Conservation (phyloP, 2,888 invertebrate genomes). For the Drosophila recens region DNA sequence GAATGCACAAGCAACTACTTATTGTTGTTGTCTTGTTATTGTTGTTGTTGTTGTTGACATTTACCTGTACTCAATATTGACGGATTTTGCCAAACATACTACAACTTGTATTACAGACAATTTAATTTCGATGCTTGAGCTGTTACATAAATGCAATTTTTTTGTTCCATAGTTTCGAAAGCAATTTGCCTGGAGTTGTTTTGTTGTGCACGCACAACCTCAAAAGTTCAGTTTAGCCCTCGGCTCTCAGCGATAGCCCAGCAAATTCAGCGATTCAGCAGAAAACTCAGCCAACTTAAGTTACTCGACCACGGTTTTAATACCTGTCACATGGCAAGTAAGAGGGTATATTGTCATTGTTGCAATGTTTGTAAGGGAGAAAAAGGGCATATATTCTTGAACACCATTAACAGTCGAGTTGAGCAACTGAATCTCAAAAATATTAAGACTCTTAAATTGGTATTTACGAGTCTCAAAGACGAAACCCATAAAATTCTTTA, state of each 20-base stretch:
- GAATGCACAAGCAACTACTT: constrained; percentile 12
- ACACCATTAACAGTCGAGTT: too few species aligned
- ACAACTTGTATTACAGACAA: constrained; percentile 33
- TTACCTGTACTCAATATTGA: constrained; percentile 46
- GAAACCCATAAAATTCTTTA: too few species aligned
- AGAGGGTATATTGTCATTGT: background rate
- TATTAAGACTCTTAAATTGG: background rate
- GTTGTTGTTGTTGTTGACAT: constrained; percentile 19
- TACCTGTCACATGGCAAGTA: background rate
- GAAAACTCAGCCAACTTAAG: background rate
- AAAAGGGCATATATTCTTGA: too few species aligned
- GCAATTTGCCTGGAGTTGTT: constrained; percentile 60
- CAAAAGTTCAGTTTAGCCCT: constrained; percentile 15
- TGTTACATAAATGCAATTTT: constrained; percentile 68
- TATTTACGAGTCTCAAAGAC: background rate
- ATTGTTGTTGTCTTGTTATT: constrained; percentile 5
- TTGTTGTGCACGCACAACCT: constrained; percentile 24
- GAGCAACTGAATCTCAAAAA: background rate
- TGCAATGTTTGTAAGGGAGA: background rate
- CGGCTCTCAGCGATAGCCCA: background rate
- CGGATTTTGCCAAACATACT: constrained; percentile 7
- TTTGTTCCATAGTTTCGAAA: constrained; percentile 59
- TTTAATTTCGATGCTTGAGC: constrained; percentile 61
- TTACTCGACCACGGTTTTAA: background rate
- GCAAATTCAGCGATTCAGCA: constrained; percentile 11